Evolutionary conservation across 2,888 invertebrate genomes (phyloP).

Genomic region (Drosophila melanocephala): DNA sequence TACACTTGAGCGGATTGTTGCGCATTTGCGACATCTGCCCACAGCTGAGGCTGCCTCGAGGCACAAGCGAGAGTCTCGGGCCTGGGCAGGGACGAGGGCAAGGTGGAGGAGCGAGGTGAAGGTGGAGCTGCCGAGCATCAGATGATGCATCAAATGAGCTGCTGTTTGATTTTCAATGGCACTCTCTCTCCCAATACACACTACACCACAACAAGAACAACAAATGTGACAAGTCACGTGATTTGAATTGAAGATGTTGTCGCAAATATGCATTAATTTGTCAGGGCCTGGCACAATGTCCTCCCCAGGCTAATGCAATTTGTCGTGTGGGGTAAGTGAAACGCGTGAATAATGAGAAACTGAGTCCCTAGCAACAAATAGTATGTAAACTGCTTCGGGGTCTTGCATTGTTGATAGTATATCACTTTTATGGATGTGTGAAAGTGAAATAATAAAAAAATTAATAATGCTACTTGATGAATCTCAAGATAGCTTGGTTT

Average conservation of each 20-base stretch:
- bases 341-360: slow-evolving; percentile 61
- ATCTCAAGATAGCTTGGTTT: background rate
- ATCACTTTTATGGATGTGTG: background rate
- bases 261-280: slow-evolving; percentile 76
- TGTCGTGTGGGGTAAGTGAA: slow-evolving; percentile 54
- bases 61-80: slow-evolving; percentile 36
- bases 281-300: slow-evolving; percentile 53
- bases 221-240: slow-evolving; percentile 69
- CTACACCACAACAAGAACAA: slow-evolving; percentile 12
- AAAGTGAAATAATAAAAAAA: background rate
- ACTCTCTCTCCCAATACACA: background rate
- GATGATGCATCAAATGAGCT: slow-evolving; percentile 69
- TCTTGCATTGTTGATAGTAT: slow-evolving; percentile 1
- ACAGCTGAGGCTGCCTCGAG: background rate
- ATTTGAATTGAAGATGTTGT: slow-evolving; percentile 74
- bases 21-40: slow-evolving; percentile 67
- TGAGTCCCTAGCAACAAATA: background rate
- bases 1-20: slow-evolving; percentile 83
- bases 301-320: slow-evolving; percentile 56
- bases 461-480: background rate
- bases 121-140: slow-evolving; percentile 16
- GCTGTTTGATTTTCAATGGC: slow-evolving; percentile 68
- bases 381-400: background rate
- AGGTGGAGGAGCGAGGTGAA: too few relatives aligned
- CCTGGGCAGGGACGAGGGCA: background rate